Evolutionary conservation across 1,140 invertebrate species (phyloP).

Genomic region (Frieseomelitta varia): DNA sequence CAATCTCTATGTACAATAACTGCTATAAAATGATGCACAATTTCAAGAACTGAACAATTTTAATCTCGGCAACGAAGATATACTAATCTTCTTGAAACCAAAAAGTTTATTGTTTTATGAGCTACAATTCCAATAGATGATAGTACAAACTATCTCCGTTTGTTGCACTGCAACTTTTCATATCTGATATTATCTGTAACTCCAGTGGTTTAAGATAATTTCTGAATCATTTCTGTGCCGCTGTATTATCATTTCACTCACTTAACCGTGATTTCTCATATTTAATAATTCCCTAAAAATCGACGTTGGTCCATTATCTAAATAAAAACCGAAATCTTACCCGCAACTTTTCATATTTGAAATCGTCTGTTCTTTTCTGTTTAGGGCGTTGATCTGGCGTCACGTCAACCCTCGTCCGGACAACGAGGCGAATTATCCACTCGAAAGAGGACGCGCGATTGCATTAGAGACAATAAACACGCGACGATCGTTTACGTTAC

Average conservation of each 20-base stretch:
- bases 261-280: too few species aligned
- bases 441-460: conserved; percentile 50
- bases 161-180: neutral
- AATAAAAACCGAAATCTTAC: too few species aligned
- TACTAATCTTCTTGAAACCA: too few species aligned
- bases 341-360: neutral
- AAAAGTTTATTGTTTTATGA: too few species aligned
- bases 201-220: neutral
- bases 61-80: neutral
- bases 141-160: neutral
- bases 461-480: conserved; percentile 46
- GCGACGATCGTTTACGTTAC: conserved; percentile 19
- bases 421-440: conserved; percentile 35
- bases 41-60: neutral
- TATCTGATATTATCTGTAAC: neutral
- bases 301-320: too few species aligned
- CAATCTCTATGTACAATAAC: neutral
- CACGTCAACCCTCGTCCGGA: neutral
- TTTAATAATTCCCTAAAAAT: neutral
- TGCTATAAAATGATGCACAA: neutral
- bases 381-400: neutral
- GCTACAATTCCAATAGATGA: neutral
- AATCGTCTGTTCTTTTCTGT: neutral
- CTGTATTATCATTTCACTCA: neutral
- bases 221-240: neutral